phyloP scores from a whole-genome alignment of 2,113 vertebrate genomes.

The Tichodroma muraria region DNA sequence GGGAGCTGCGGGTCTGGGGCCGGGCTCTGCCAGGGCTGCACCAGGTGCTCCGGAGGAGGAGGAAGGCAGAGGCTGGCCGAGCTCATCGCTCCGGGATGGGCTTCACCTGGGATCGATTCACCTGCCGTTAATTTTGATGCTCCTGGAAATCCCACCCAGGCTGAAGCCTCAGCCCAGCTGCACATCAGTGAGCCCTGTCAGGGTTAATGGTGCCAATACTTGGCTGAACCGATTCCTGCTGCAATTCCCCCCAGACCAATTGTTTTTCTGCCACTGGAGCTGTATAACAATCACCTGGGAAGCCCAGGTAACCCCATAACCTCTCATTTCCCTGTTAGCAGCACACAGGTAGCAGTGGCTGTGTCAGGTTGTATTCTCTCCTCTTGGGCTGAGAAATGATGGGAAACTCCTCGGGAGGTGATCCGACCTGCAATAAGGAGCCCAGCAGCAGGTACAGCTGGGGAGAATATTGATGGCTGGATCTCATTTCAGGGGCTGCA shows the following conservation, averaged over 20 bases:
- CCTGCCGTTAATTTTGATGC: not conserved
- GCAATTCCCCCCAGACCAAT: not conserved
- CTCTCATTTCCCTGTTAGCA: not conserved
- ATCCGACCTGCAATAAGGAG: not conserved
- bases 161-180: not conserved
- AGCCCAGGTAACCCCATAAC: not conserved
- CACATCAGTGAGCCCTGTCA: rapidly evolving
- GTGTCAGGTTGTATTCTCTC: not conserved
- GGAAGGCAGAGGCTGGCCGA: not conserved
- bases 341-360: not conserved
- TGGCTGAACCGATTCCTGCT: not conserved
- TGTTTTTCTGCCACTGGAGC: not conserved
- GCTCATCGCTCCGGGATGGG: rapidly evolving
- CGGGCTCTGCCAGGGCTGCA: rapidly evolving
- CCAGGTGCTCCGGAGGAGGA: too few relatives aligned
- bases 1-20: not conserved
- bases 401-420: not conserved
- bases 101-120: not conserved
- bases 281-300: not conserved
- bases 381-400: not conserved
- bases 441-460: not conserved
- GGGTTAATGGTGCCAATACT: not conserved
- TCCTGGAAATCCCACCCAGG: not conserved
- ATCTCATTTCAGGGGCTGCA: not conserved
- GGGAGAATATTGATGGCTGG: not conserved